phyloP scores from a whole-genome alignment of 2,113 vertebrate genomes.

The Canis aureus region DNA sequence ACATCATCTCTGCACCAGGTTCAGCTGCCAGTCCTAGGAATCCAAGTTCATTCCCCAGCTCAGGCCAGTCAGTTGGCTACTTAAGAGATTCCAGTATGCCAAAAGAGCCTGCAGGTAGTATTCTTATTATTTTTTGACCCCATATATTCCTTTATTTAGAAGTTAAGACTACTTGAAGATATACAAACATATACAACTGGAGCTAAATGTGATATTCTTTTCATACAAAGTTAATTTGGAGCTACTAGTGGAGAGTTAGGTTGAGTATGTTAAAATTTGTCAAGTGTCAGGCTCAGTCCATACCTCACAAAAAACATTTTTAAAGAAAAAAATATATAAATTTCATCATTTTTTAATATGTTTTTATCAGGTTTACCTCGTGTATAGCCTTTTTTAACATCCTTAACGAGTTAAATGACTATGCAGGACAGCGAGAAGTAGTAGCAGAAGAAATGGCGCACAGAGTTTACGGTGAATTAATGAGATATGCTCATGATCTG shows the following conservation, averaged over 20 bases:
- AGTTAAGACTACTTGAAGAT: conserved; percentile 81
- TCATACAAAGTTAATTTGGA: conserved; percentile 67
- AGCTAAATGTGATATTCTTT: conserved; percentile 79
- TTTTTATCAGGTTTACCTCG: conserved; percentile 94
- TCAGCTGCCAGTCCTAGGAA: conserved; percentile 87
- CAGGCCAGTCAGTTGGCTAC: conserved; percentile 87
- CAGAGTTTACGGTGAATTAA: conserved; percentile 96
- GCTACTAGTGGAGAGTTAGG: conserved; percentile 63
- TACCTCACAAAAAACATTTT: background rate
- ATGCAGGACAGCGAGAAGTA: conserved; percentile 97
- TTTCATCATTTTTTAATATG: conserved; percentile 62
- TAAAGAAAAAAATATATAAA: conserved; percentile 46
- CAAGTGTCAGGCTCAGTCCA: conserved; percentile 42
- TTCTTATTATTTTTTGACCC: conserved; percentile 86
- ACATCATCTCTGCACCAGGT: conserved; percentile 87
- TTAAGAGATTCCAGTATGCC: conserved; percentile 87
- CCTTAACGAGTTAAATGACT: conserved; percentile 98
- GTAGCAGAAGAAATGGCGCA: conserved; percentile 99
- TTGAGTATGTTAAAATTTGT: conserved; percentile 67
- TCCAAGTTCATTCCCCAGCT: conserved; percentile 84
- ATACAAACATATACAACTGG: conserved; percentile 31
- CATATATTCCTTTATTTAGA: conserved; percentile 78
- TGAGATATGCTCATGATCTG: conserved; percentile 97
- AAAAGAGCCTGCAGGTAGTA: conserved; percentile 89
- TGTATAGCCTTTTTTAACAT: conserved; percentile 97